Evolutionary conservation across 2,797 vertebrate genomes (phyloP), one percentile per base, ranked within the genome.

Genomic region (Sebastes itinus): DNA sequence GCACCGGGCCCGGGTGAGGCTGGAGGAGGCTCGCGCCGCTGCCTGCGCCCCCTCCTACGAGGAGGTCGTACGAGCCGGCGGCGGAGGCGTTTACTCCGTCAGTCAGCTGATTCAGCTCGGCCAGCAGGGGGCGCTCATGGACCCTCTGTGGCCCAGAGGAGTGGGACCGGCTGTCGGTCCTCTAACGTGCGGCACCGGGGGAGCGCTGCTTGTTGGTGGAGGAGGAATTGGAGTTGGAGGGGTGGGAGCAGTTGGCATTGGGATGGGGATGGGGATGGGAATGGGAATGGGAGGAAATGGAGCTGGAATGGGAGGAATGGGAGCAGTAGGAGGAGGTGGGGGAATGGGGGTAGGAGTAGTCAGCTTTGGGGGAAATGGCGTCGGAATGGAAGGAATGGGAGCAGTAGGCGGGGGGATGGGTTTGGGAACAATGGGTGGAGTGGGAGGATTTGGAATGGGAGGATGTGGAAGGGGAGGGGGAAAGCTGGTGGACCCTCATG

Each of bases 1-100:
- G 77, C 97, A 97, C 92, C 97, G 97, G 32, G 97, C 97, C 83
- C 96, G 97, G 75, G 87, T 97, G 77, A 96, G 96, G 67, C 93
- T 98, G 94, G 98, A 98, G 83, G 97, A 97, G 85, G 96, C 95
- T 67, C 95, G 95, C 25, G 94, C 90, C 0, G 96, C 89, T n/a
- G 88, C 73, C 83, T 87, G 86, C 0, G 95, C 93, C 6, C 95
- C 95, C 0, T 92, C 94, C 58, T 95, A 96, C 1, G 95, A 96
- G 32, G 95, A 95, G 72, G 93, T 95, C 0, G 87, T 96, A 10
- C 81, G 72, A 66, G 86, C 75, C 2, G 79, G 88, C 0, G 35
- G 78, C 0, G 85, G 75, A 7, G 88, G 89, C 1, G 68, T 96
- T 35, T 97, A 95, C 92, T 96, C 96, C 0, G 92, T 96, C 68